Percentiles rank a stretch among this genome's conserved stretches.
Evolutionary conservation across 1,140 invertebrate genomes (phyloP).

Genomic region (Drosophila jambulina): DNA sequence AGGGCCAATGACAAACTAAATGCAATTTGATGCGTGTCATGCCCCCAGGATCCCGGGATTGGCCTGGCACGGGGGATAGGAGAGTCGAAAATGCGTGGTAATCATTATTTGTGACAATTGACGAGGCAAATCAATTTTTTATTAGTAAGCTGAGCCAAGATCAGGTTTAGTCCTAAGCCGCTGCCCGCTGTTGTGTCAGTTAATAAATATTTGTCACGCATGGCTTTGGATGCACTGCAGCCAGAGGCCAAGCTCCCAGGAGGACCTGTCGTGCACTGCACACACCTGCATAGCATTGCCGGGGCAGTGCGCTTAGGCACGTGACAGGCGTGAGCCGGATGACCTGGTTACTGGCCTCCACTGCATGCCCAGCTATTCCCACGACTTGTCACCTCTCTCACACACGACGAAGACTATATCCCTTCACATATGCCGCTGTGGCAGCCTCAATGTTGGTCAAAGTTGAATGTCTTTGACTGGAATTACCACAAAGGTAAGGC

Average conservation of each 20-base stretch:
- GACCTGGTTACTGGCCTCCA: constrained; percentile 22
- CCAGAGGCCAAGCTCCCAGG: constrained; percentile 8
- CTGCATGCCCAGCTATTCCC: constrained; percentile 53
- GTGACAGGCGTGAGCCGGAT: constrained; percentile 56
- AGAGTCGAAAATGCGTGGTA: constrained; percentile 73
- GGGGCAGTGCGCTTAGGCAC: constrained; percentile 58
- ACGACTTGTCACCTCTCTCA: constrained; percentile 54
- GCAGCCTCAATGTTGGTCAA: constrained; percentile 55
- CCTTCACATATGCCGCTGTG: constrained; percentile 18
- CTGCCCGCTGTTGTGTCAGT: constrained; percentile 56
- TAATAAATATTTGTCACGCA: constrained; percentile 79
- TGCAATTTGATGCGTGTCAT: constrained; percentile 81
- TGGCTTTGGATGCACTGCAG: constrained; percentile 65
- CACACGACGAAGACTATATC: constrained; percentile 1
- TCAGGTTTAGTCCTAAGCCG: constrained; percentile 43
- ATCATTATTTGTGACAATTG: constrained; percentile 83
- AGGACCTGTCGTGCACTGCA: constrained; percentile 33
- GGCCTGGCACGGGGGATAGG: not conserved
- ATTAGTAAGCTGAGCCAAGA: constrained; percentile 29
- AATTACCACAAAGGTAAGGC: constrained; percentile 46
- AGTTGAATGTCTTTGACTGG: constrained; percentile 66
- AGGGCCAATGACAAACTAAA: constrained; percentile 74
- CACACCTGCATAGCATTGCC: constrained; percentile 28
- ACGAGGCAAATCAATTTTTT: constrained; percentile 71
- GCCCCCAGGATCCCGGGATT: constrained; percentile 23